Conservation (phyloP, 2,888 invertebrate species). For the Phyto melanocephala region DNA sequence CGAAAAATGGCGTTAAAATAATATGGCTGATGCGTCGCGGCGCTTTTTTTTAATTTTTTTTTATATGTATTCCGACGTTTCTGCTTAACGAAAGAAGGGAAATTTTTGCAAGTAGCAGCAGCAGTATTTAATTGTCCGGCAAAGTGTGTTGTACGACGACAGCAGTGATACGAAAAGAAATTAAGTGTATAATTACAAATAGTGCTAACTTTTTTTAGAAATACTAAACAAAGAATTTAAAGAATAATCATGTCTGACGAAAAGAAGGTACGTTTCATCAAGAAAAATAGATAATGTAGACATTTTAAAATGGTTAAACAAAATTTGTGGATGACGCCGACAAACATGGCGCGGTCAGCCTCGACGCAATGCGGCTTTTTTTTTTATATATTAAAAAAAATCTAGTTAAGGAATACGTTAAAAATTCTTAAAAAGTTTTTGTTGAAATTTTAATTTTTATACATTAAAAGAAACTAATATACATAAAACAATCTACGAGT, state of each 20-base stretch:
- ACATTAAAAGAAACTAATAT: background rate
- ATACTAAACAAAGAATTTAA: slow-evolving; percentile 54
- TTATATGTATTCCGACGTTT: slow-evolving; percentile 27
- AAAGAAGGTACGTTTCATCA: slow-evolving; percentile 71
- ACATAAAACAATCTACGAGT: background rate
- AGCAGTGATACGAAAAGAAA: slow-evolving; percentile 8
- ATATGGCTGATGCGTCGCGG: slow-evolving; percentile 61
- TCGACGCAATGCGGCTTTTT: slow-evolving; percentile 60
- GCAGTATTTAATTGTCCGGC: slow-evolving; percentile 62
- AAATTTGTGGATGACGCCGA: slow-evolving; percentile 69
- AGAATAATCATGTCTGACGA: slow-evolving; percentile 72
- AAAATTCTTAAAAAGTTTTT: too few relatives aligned
- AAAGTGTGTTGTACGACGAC: slow-evolving; percentile 55
- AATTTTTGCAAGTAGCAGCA: slow-evolving; percentile 61
- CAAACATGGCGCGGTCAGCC: slow-evolving; percentile 71
- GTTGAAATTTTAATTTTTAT: too few relatives aligned
- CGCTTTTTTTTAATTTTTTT: slow-evolving; percentile 61
- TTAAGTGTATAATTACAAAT: slow-evolving; percentile 44
- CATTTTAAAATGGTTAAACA: background rate
- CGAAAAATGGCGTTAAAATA: slow-evolving; percentile 61
- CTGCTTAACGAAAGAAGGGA: slow-evolving; percentile 61
- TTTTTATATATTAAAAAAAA: background rate
- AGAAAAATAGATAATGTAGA: background rate
- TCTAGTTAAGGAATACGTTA: too few relatives aligned
- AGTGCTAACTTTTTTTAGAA: slow-evolving; percentile 51